Percentiles rank a stretch among this genome's conserved stretches.
Evolutionary conservation across 2,797 vertebrate genomes (phyloP).

Genomic region (Coregonus ussuriensis): DNA sequence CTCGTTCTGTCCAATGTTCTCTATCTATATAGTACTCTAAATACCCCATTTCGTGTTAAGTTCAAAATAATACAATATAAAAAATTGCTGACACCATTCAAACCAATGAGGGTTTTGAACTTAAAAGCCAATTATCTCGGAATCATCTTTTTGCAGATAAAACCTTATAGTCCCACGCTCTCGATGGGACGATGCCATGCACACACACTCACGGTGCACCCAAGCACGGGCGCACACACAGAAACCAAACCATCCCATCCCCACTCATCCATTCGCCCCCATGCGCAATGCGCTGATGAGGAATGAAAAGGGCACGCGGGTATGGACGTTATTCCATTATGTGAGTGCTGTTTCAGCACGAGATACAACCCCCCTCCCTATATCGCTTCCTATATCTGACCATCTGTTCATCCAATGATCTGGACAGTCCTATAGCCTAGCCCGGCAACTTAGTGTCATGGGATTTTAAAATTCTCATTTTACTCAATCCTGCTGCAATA

Average conservation of each 20-base stretch:
- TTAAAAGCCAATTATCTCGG: no score
- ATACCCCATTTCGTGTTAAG: no score
- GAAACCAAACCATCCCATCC: constrained; percentile 16
- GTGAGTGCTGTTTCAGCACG: constrained; percentile 13
- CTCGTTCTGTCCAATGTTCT: no score
- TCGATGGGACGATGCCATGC: background rate
- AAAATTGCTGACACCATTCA: no score
- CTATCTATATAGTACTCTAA: no score
- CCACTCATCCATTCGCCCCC: constrained; percentile 40
- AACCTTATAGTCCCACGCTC: no score
- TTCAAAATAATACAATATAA: no score
- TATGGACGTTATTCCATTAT: constrained; percentile 29
- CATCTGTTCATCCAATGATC: constrained; percentile 74
- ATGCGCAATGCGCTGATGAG: constrained; percentile 53
- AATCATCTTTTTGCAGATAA: no score
- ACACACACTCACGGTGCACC: background rate
- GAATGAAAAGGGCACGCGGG: constrained; percentile 50
- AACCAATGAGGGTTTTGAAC: no score
- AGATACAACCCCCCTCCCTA: constrained; percentile 57
- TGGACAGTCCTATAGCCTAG: constrained; percentile 50
- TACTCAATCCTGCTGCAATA: constrained; percentile 30
- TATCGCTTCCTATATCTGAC: constrained; percentile 55
- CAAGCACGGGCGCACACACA: no score
- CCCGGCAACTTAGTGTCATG: constrained; percentile 8
- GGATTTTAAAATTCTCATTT: constrained; percentile 45